Base-by-base conservation (phyloP, 2,888 invertebrate species). In the Poecilus cupreus region DNA sequence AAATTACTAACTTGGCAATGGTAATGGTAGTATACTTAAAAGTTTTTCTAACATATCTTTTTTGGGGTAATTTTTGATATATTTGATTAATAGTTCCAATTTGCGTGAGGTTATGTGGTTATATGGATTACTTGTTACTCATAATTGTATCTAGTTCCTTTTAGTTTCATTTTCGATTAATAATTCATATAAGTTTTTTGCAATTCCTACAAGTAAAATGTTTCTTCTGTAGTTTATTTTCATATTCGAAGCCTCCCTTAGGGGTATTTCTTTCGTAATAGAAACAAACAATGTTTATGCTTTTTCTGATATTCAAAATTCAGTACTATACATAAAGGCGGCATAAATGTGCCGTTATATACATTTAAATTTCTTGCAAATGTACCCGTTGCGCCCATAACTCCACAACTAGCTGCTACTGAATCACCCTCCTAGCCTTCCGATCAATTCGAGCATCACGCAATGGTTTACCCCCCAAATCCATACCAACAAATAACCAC, bases 321-420 rank as follows among this genome's bases (percentile, higher is more conserved):
- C 60, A 60, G 24, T 60, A 60, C 24, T 60, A 60, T 60, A 60
- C 60, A 26, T 26, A 60, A 22, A 60, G 26, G 60, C 60, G 60
- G 60, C 60, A 60, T 60, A 60, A 60, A 60, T 60, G 26, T 13
- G 24, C 60, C 20, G 24, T 60, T 60, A 26, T 60, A 60, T 60
- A 26, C 26, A 60, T 60, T 60, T 26, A 60, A 60, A 60, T 60
- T 60, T 60, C 60, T 60, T 60, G 60, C 60, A 60, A 60, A 60
- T 60, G 60, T 60, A 32, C 60, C 60, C 60, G 5, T 60, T 24
- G 60, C 60, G 60, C 26, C 26, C 8, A 60, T 60, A 60, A 60
- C 60, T 60, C 60, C 24, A 24, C n/a, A 60, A 60, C 60, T 26
- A 60, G 60, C 60, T 11, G 26, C 60, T 10, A 24, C 24, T 24